Evolutionary conservation across 2,113 vertebrate species (phyloP).

Genomic region (Speoplatyrhinus poulsoni): DNA sequence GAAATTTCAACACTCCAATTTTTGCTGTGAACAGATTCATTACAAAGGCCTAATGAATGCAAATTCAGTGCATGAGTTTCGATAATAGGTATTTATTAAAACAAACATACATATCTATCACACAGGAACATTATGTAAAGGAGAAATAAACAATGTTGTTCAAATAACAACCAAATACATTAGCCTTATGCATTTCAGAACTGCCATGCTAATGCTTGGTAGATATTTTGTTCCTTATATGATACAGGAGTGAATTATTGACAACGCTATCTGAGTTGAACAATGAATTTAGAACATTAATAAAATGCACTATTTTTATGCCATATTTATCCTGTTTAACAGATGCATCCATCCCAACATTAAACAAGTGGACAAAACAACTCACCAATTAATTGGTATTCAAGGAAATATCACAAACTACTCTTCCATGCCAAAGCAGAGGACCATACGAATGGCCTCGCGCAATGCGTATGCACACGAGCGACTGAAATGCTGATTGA

Average conservation of each 20-base stretch:
- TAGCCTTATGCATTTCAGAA: not conserved
- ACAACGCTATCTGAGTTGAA: not conserved
- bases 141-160: not conserved
- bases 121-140: not conserved
- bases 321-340: slow-evolving; percentile 39
- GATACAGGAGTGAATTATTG: slow-evolving; percentile 3
- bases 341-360: not conserved
- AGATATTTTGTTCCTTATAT: not conserved
- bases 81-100: slow-evolving; percentile 4
- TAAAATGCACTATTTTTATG: slow-evolving; percentile 22
- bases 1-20: no score
- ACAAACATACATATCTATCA: slow-evolving; percentile 3
- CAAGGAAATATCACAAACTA: not conserved
- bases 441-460: no score
- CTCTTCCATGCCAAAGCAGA: not conserved
- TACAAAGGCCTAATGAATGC: not conserved
- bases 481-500: no score
- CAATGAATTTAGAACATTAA: slow-evolving; percentile 3
- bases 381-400: not conserved
- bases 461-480: no score
- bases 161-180: not conserved
- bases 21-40: not conserved
- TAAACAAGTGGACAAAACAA: not conserved
- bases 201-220: not conserved
- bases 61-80: not conserved